Evolutionary conservation across 2,113 vertebrate species (phyloP).

Genomic region (Oryctolagus cuniculus): mOryCun1.1 NC_091449.1:50746001-50746500

Average conservation of each 20-base stretch:
- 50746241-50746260: slow-evolving; percentile 35
- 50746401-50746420: no score
- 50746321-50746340: neutral
- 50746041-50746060: neutral
- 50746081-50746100: slow-evolving; percentile 22
- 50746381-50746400: no score
- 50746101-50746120: neutral
- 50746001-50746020: neutral
- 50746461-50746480: no score
- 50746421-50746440: no score
- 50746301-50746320: neutral
- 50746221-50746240: neutral
- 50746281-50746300: slow-evolving; percentile 11
- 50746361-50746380: no score
- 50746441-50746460: no score
- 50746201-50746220: slow-evolving; percentile 6
- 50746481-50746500: no score
- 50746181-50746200: neutral
- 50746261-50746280: neutral
- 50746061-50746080: neutral
- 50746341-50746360: no score
- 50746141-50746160: neutral
- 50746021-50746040: slow-evolving; percentile 24
- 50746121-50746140: neutral
- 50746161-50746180: slow-evolving; percentile 24